These are phyloP conservation scores for Echinops telfairi DNA, from an alignment of 2,113 vertebrate species.

Conservation along the genomic window DNA sequence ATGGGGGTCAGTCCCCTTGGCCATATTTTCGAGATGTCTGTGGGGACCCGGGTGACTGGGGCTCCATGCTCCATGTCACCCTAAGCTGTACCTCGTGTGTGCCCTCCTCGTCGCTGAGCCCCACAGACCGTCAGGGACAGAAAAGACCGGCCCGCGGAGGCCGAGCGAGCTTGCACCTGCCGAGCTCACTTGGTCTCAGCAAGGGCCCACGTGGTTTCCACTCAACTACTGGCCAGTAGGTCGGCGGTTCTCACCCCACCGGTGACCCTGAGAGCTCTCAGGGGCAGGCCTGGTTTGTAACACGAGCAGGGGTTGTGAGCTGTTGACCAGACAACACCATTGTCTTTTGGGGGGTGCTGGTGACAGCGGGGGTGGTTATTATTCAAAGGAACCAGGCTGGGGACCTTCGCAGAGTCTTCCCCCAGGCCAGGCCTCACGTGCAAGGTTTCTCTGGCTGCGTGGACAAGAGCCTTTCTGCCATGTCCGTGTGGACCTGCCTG, in stretches of 20 bases:
- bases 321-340: no score
- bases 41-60: not conserved
- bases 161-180: not conserved
- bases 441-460: no score
- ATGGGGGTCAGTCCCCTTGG: not conserved
- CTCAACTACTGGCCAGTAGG: not conserved
- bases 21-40: not conserved
- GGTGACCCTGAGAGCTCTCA: no score
- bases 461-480: not conserved
- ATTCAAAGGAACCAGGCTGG: not conserved
- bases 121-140: not conserved
- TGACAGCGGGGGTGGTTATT: no score
- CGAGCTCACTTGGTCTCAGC: rapidly evolving
- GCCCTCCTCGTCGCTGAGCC: not conserved
- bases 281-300: no score
- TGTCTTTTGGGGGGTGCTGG: no score
- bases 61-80: no score
- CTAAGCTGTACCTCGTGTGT: not conserved
- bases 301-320: no score
- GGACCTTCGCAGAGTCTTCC: not conserved
- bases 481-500: not conserved
- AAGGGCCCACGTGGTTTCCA: not conserved
- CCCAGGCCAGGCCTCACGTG: not conserved
- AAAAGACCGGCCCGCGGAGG: not conserved
- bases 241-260: not conserved